Base-by-base conservation (phyloP, 2,113 vertebrate genomes). In the Myiagra hebetior region DNA sequence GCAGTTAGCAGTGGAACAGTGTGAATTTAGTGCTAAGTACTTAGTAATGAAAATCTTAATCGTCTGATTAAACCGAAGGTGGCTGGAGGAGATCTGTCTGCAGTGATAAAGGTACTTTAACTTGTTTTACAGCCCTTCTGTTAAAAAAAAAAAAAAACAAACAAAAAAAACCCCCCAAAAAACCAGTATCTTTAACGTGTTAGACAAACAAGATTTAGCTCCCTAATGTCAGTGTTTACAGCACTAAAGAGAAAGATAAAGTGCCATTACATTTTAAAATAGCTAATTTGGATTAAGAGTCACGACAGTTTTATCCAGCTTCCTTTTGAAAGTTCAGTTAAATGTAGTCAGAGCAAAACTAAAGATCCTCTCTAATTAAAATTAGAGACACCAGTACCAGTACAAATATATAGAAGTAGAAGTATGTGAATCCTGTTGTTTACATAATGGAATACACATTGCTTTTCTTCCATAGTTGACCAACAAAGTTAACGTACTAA, bases 11-110 rank as follows among this genome's bases (percentile, higher is more conserved):
- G 47, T 11, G n/a, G 21, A 89, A 23, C 22, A 8, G 53, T 53
- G 72, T 11, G 30, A 89, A 80, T 50, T 87, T 65, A 26, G n/a
- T 63, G 47, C 80, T 77, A 94, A 96, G 84, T 87, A 64, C 44
- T 84, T 70, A 53, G 57, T 79, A 87, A 65, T 93, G 73, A 86
- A 79, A 83, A 88, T 84, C 81, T 87, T 89, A 70, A 89, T 96
- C 59, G 8, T n/a, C 59, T 94, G 89, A 94, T 91, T 90, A 87
- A 86, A 94, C 79, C 87, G 60, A 35, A 65, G 8, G 73, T 57
- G n/a, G 59, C 78, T 89, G 30, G 74, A 91, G 46, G 78, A 84
- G 86, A 70, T 73, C 63, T 80, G 39, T 70, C 55, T 73, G 52
- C 50, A 77, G 41, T 37, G 76, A 92, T 89, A 93, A 92, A 84